phyloP scores from a whole-genome alignment of 2,113 vertebrate species.

The Mohoua ochrocephala region DNA sequence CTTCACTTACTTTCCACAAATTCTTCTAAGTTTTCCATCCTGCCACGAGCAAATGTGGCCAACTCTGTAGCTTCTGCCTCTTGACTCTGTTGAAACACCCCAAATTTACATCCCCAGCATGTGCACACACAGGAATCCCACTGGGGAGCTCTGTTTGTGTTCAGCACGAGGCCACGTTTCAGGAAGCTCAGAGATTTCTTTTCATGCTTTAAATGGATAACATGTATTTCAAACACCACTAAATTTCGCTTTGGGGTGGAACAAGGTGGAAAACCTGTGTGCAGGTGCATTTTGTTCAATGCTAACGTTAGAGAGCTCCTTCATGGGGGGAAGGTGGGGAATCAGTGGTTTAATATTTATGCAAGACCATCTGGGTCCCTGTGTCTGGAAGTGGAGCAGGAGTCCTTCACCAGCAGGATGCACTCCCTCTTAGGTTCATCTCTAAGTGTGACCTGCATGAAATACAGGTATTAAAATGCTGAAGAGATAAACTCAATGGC shows the following conservation, averaged over 20 bases:
- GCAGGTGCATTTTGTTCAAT: neutral
- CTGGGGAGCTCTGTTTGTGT: neutral
- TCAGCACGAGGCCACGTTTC: fast-evolving
- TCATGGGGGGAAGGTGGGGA: neutral
- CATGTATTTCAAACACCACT: fast-evolving
- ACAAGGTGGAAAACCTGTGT: neutral
- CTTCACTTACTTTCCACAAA: neutral
- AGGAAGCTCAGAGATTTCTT: neutral
- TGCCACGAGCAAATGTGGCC: neutral
- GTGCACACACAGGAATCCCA: too few relatives aligned
- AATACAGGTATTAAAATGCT: neutral
- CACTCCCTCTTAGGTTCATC: neutral
- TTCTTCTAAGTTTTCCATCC: neutral
- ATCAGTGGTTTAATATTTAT: neutral
- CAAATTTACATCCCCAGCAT: neutral
- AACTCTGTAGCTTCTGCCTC: neutral
- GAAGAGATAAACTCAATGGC: neutral
- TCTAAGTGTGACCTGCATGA: neutral
- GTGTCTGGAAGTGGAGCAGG: neutral
- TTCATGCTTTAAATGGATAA: neutral
- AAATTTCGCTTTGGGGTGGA: neutral
- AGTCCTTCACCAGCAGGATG: neutral
- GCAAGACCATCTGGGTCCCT: neutral
- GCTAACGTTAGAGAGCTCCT: neutral
- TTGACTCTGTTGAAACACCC: neutral